Percentiles rank a stretch among this genome's conserved stretches.
phyloP scores from a whole-genome alignment of 2,888 invertebrate species.

The Pimpla rufipes region DNA sequence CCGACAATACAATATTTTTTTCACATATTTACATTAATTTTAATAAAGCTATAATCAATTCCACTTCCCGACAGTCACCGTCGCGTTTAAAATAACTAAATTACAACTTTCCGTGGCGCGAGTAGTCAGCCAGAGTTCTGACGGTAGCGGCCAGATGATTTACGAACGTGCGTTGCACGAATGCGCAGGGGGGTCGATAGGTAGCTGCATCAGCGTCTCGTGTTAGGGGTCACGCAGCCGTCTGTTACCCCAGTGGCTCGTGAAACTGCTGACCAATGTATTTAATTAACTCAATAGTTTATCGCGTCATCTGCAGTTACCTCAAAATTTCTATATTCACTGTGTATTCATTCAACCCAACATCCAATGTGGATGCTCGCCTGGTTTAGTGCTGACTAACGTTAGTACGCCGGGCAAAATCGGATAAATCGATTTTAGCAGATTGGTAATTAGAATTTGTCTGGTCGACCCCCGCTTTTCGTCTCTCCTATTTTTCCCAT shows the following conservation, averaged over 20 bases:
- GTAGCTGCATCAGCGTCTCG: slow-evolving; percentile 20
- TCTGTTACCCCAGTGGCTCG: not conserved
- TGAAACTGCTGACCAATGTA: slow-evolving; percentile 48
- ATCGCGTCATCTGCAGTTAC: slow-evolving; percentile 13
- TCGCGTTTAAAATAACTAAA: not conserved
- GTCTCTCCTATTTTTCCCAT: not conserved
- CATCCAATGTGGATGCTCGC: not conserved
- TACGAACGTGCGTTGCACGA: not conserved
- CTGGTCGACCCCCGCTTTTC: not conserved
- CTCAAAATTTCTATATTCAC: slow-evolving; percentile 16
- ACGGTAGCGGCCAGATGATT: slow-evolving; percentile 10
- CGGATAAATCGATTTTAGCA: not conserved
- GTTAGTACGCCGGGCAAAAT: not conserved
- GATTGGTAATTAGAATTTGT: slow-evolving; percentile 27
- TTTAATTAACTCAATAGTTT: slow-evolving; percentile 31
- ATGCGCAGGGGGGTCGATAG: not conserved
- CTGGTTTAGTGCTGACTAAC: slow-evolving; percentile 1
- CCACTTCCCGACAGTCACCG: not conserved
- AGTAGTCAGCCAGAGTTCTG: not conserved
- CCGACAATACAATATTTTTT: too few species aligned
- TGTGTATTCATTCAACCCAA: not conserved
- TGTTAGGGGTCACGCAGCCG: slow-evolving; percentile 34
- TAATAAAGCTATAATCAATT: too few species aligned
- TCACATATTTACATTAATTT: too few species aligned
- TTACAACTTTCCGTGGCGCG: not conserved